phyloP scores from a whole-genome alignment of 2,113 vertebrate genomes.

The Menura novaehollandiae region DNA sequence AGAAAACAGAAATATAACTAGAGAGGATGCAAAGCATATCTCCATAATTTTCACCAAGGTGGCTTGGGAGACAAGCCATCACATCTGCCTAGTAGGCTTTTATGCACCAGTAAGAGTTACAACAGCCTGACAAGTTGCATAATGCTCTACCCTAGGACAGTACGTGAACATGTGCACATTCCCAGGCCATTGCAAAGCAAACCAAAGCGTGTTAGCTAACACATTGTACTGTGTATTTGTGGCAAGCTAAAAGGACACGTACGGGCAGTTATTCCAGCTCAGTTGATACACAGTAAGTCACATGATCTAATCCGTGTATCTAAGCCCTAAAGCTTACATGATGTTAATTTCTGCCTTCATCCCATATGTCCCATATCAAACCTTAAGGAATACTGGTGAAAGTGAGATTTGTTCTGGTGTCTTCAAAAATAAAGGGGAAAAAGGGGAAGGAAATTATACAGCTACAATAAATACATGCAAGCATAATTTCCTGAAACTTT shows the following conservation, averaged over 20 bases:
- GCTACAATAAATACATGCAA: neutral
- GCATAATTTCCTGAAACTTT: neutral
- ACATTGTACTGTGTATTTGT: neutral
- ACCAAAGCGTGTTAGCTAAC: neutral
- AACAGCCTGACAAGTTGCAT: neutral
- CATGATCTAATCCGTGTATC: neutral
- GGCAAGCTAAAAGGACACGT: neutral
- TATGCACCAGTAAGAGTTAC: neutral
- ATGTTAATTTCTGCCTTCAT: neutral
- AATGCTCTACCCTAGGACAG: neutral
- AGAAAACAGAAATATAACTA: neutral
- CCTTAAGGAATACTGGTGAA: neutral
- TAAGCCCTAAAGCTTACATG: neutral
- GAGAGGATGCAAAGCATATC: neutral
- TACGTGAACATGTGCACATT: accelerated
- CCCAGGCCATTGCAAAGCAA: neutral
- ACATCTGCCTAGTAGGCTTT: neutral
- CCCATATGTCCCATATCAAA: neutral
- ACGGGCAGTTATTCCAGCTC: neutral
- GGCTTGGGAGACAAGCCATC: neutral
- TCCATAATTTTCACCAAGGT: neutral
- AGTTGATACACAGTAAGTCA: neutral
- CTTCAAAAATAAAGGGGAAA: neutral
- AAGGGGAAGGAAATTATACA: neutral
- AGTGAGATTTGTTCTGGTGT: neutral